Evolutionary conservation across 2,797 vertebrate species (phyloP).

Genomic region (Novumbra hubbsi): DNA sequence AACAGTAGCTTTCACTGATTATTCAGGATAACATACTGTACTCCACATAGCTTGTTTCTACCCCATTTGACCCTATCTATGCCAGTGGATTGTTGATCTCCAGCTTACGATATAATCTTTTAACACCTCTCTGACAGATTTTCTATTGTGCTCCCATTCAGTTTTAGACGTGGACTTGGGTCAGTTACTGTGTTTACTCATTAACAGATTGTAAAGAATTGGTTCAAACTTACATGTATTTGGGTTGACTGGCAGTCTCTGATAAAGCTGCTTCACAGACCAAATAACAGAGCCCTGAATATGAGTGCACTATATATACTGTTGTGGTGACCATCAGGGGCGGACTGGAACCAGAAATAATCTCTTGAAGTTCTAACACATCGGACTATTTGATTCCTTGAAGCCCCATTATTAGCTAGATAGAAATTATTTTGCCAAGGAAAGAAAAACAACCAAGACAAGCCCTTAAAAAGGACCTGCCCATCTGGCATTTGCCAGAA

Average conservation of each 20-base stretch:
- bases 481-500: no score
- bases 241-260: neutral
- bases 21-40: slow-evolving; percentile 41
- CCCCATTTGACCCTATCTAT: slow-evolving; percentile 47
- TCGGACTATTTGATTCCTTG: no score
- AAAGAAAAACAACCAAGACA: no score
- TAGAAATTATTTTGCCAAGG: no score
- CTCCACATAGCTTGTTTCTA: slow-evolving; percentile 58
- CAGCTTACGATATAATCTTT: slow-evolving; percentile 66
- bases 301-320: neutral
- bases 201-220: slow-evolving; percentile 11
- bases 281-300: neutral
- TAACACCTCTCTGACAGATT: slow-evolving; percentile 67
- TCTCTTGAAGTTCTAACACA: neutral
- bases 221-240: slow-evolving; percentile 1
- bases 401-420: no score
- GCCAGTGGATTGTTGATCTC: slow-evolving; percentile 49
- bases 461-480: no score
- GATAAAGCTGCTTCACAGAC: neutral
- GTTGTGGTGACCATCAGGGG: neutral
- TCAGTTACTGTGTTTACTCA: slow-evolving; percentile 16
- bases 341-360: slow-evolving; percentile 9
- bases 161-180: slow-evolving; percentile 19
- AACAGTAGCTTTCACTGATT: slow-evolving; percentile 52
- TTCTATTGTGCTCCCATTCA: slow-evolving; percentile 61